Base-by-base conservation (phyloP, 2,797 vertebrate species). In the Helicolenus hilgendorfi region DNA sequence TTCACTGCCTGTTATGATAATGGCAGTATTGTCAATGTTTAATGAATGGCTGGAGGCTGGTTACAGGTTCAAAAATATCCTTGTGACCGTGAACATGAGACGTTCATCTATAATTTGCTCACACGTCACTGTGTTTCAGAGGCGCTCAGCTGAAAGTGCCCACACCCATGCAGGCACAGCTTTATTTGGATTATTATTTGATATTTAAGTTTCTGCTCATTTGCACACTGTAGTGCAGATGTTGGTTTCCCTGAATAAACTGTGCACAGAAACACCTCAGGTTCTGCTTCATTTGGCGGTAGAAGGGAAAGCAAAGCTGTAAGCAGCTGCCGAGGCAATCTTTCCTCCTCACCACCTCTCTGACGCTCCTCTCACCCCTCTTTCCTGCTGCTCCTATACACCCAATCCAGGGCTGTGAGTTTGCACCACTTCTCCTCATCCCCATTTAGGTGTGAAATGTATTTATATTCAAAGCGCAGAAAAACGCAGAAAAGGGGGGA, bases 371-470 rank as follows among this genome's bases (percentile, higher is more conserved):
- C 67, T 89, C 80, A 67, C 84, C 76, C 69, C 81, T 89, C 67
- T 69, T 71, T 70, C 84, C 88, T 36, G 31, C 86, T 74, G 84
- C 79, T 84, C 77, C 81, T 53, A 18, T 11, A 80, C 67, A 71
- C 72, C 81, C 85, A 86, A 80, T 82, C 77, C 81, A 20, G 63
- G 84, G 87, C 85, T 83, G 87, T 11, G 55, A 74, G 84, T 88
- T 87, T 95, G 91, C 91, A 91, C 83, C 87, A 81, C 83, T 89
- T 83, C 89, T 81, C 79, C 84, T 92, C 86, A 91, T 90, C 93
- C 92, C 68, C 85, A 75, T 90, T 95, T 91, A 94, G 87, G 89
- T 94, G 93, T 96, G 93, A 96, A 97, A 96, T 96, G 83, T 93
- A 94, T 95, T 96, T 94, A 91, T 94, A 94, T 94, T 96, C 87